Evolutionary conservation across 2,113 vertebrate genomes (phyloP).

Genomic region (Argyrosomus japonicus): DNA sequence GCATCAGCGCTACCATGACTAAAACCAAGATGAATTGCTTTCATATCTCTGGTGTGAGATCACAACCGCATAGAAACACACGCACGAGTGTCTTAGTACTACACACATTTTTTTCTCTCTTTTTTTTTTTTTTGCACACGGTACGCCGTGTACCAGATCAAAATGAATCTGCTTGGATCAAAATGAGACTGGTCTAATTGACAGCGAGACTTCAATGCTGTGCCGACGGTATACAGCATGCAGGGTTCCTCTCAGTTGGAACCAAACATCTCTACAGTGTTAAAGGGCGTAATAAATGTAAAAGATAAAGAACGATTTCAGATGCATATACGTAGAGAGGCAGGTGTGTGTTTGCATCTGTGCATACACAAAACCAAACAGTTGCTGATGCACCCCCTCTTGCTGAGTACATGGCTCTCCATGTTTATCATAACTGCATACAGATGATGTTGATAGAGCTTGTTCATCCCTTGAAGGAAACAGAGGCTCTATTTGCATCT

Average conservation of each 20-base stretch:
- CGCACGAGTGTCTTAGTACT: conserved; percentile 14
- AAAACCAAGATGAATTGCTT: conserved; percentile 74
- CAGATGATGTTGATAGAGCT: conserved; percentile 53
- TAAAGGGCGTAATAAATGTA: conserved; percentile 2
- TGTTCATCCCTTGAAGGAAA: conserved; percentile 54
- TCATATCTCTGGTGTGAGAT: conserved; percentile 62
- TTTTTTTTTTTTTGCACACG: conserved; percentile 22
- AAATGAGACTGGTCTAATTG: conserved; percentile 61
- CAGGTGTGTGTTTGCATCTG: neutral
- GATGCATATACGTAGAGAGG: neutral
- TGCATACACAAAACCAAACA: conserved; percentile 22
- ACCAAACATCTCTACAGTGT: conserved; percentile 16
- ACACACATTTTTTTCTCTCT: conserved; percentile 17
- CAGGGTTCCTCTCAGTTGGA: conserved; percentile 45
- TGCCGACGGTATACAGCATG: neutral
- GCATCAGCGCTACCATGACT: conserved; percentile 57
- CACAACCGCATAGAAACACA: conserved; percentile 31
- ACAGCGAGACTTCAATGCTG: conserved; percentile 52
- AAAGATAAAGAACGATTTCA: conserved; percentile 17
- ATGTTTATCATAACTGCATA: conserved; percentile 64
- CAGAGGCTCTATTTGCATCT: conserved; percentile 55
- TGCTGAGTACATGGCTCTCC: conserved; percentile 66
- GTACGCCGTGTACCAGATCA: conserved; percentile 67
- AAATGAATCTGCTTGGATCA: conserved; percentile 68
- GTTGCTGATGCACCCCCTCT: neutral